Evolutionary conservation across 2,113 vertebrate species (phyloP), one percentile per base, ranked within the genome.

Genomic region (Chionis minor): DNA sequence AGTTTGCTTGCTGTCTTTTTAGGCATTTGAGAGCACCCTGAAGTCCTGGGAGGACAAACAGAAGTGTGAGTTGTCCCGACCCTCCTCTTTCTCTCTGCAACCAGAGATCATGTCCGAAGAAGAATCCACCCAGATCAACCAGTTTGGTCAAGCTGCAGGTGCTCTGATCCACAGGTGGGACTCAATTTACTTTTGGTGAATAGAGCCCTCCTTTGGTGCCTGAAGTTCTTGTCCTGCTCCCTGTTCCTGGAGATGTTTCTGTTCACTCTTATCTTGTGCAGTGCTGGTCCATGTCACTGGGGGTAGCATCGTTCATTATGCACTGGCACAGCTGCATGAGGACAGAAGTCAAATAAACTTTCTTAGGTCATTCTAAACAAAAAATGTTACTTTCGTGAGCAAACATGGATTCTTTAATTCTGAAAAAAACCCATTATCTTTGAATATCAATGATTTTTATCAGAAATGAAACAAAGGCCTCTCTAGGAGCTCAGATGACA

Each of bases 41-140:
- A 99, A 99, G 96, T 99, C 99, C 16, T 99, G 99, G 99, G 99
- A 99, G 86, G 99, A 99, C 97, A 99, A 99, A 93, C 99, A 99
- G 97, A 99, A 98, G 94, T 99, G 99, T 51, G 99, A 99, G 74
- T 98, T 99, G 80, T 98, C 98, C 4, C 98, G 99, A 33, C 97
- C 98, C 1, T 98, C 98, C 3, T 96, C 98, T 38, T 98, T 98
- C 95, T 98, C 98, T 24, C 97, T 98, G 69, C 99, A 99, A 82
- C 99, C 99, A 2, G 99, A 99, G 97, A 98, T 98, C 4, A 98
- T 99, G 88, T 99, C 99, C 0, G 99, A 99, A 91, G 99, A 99
- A 16, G 99, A 99, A 93, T 98, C 99, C 15, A 96, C 97, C 4
- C 99, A 99, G 95, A 98, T 99, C 97, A 99, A 98, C 35, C 98